Conservation (phyloP, 2,113 vertebrate species). For the Aphyosemion australe region DNA sequence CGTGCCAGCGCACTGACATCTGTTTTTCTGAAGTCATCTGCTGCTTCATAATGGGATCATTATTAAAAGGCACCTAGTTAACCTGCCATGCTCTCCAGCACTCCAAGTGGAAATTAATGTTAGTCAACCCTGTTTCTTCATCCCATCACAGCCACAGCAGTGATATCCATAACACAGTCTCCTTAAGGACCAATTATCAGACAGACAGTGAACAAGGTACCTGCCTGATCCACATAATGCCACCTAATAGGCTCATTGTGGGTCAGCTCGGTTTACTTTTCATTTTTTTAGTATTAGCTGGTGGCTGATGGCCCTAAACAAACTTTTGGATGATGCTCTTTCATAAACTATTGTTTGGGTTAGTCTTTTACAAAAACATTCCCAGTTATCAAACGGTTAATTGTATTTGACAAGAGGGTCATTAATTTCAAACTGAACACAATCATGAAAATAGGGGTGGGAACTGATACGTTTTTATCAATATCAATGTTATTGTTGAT, state of each 20-base stretch:
- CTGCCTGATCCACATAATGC: slow-evolving; percentile 53
- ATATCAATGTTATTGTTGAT: too few species aligned
- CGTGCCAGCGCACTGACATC: slow-evolving; percentile 58
- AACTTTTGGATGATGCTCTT: too few species aligned
- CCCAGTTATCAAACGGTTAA: too few species aligned
- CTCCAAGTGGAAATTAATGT: slow-evolving; percentile 72
- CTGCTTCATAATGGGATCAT: slow-evolving; percentile 71
- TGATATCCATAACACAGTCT: slow-evolving; percentile 52
- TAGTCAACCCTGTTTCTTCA: slow-evolving; percentile 57
- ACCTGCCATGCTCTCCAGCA: slow-evolving; percentile 67
- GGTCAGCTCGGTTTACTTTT: slow-evolving; percentile 54
- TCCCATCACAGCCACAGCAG: slow-evolving; percentile 45
- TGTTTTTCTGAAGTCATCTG: slow-evolving; percentile 65
- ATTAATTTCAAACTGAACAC: too few species aligned
- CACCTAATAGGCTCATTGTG: slow-evolving; percentile 63
- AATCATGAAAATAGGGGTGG: too few species aligned
- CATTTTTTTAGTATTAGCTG: background rate
- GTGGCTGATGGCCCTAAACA: too few species aligned
- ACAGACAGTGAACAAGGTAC: slow-evolving; percentile 60
- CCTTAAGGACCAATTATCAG: slow-evolving; percentile 74
- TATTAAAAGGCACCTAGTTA: slow-evolving; percentile 76
- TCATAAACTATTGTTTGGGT: too few species aligned
- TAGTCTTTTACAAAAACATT: too few species aligned
- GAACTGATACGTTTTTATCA: too few species aligned
- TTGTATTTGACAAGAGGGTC: too few species aligned